Evolutionary conservation across 2,888 invertebrate genomes (phyloP).

Genomic region (Philereme vetulata): DNA sequence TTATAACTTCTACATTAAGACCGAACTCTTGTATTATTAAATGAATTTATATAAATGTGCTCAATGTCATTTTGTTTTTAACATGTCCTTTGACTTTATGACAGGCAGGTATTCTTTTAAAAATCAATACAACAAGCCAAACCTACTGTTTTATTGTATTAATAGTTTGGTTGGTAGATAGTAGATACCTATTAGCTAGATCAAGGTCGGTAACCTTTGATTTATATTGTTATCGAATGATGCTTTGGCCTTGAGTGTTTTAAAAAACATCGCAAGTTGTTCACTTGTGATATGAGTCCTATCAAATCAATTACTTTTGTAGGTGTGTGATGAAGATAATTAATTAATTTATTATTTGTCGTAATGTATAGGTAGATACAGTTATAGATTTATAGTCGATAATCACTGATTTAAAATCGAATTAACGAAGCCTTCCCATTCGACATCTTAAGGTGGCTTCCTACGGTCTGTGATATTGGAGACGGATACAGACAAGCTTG

Average conservation of each 20-base stretch:
- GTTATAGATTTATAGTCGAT: too few relatives aligned
- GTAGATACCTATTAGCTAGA: constrained; percentile 1
- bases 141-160: not conserved
- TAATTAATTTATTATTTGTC: too few relatives aligned
- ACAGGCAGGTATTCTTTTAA: not conserved
- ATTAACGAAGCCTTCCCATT: too few relatives aligned
- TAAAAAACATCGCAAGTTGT: not conserved
- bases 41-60: constrained; percentile 39
- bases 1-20: constrained; percentile 52
- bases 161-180: constrained; percentile 1
- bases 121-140: not conserved
- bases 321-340: too few relatives aligned
- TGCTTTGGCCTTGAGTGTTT: not conserved
- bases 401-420: too few relatives aligned
- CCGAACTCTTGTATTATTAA: constrained; percentile 41
- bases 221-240: not conserved
- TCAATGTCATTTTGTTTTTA: constrained; percentile 8
- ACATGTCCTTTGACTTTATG: not conserved
- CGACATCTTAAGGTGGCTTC: too few relatives aligned
- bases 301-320: too few relatives aligned
- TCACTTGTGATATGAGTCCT: too few relatives aligned
- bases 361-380: too few relatives aligned
- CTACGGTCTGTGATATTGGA: too few relatives aligned
- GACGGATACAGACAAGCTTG: too few relatives aligned
- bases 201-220: not conserved